These are phyloP conservation scores for Macrosteles quadrilineatus DNA, from an alignment of 1,140 invertebrate genomes.

Conservation along the genomic window DNA sequence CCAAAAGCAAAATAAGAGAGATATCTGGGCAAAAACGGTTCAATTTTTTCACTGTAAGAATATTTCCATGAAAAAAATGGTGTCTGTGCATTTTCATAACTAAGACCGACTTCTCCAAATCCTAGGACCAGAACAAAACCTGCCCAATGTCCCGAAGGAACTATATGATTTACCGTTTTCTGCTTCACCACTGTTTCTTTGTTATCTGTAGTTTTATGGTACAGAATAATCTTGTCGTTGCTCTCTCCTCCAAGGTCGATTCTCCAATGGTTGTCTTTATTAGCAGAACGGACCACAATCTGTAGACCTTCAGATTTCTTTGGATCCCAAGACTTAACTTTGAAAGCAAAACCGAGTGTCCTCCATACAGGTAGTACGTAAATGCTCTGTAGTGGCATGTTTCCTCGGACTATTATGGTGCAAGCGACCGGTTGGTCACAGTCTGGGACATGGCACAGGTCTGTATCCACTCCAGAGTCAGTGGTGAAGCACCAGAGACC, in stretches of 20 bases:
- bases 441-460: constrained; percentile 57
- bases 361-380: constrained; percentile 51
- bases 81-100: constrained; percentile 51
- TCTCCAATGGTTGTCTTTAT: constrained; percentile 48
- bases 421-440: constrained; percentile 53
- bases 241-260: constrained; percentile 53
- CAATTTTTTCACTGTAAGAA: constrained; percentile 42
- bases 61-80: constrained; percentile 57
- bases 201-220: constrained; percentile 48
- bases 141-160: constrained; percentile 58
- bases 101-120: constrained; percentile 53
- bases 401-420: constrained; percentile 44
- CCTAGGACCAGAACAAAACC: constrained; percentile 56
- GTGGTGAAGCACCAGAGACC: constrained; percentile 62
- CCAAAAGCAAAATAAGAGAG: constrained; percentile 12
- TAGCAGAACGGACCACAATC: constrained; percentile 50
- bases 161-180: constrained; percentile 55
- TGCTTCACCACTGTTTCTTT: constrained; percentile 49
- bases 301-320: constrained; percentile 52
- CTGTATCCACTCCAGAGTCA: constrained; percentile 52
- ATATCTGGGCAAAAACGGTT: not conserved
- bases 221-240: constrained; percentile 56
- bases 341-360: constrained; percentile 53
- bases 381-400: constrained; percentile 42
- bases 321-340: constrained; percentile 60